Base-by-base conservation (phyloP, 2,113 vertebrate genomes). In the Alexandromys fortis region DNA sequence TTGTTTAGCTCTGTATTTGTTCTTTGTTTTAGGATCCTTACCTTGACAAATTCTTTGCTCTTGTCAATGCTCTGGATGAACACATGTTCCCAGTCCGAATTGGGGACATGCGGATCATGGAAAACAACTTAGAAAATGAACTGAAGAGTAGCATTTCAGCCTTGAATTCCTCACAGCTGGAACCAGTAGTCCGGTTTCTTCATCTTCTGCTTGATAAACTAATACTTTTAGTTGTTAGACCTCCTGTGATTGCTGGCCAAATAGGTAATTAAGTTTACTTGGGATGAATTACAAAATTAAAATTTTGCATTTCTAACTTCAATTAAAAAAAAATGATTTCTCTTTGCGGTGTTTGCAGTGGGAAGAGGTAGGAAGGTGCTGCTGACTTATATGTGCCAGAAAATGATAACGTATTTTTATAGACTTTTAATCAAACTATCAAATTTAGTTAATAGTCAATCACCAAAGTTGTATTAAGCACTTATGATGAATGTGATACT, bases 21-120 rank as follows among this genome's bases (percentile, higher is more conserved):
- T 93, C 7, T 93, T 97, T 97, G 73, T 95, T 70, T 95, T 96
- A 99, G 99, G 99, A 99, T 97, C 99, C 99, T 96, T 99, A 99
- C 94, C 99, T 99, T 49, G 99, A 99, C 98, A 99, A 99, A 98
- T 99, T 99, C 98, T 99, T 99, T 98, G 99, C 99, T 17, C 98
- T 99, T 98, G 99, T 99, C 72, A 99, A 99, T 90, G 99, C 99
- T 73, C 98, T 99, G 98, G 99, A 99, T 87, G 99, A 99, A 98
- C 99, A 99, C 98, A 99, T 99, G 99, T 99, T 99, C 98, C 99
- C 99, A 3, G 99, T 99, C 82, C 98, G 99, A 95, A 99, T 99
- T 97, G 99, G 99, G 96, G 99, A 99, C 98, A 99, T 99, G 99
- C 98, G 99, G 92, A 99, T 99, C 98, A 99, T 99, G 99, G 99